Conservation (phyloP, 2,888 invertebrate genomes). For the Drosophila niveifrons region DNA sequence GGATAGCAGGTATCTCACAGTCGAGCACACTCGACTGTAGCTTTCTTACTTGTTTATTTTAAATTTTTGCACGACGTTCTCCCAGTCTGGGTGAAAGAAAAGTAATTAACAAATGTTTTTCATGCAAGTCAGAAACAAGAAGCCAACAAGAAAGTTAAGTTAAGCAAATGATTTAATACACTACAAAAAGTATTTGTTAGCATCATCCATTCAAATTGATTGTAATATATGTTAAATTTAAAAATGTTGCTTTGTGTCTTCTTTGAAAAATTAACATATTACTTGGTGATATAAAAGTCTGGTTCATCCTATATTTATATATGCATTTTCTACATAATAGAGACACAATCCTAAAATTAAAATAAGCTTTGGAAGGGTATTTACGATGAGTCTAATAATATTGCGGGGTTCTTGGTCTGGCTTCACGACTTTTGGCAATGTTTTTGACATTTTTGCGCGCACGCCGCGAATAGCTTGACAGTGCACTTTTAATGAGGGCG, state of each 20-base stretch:
- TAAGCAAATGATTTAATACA: neutral
- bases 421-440: constrained; percentile 37
- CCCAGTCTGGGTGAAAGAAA: constrained; percentile 37
- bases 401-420: neutral
- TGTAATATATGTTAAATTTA: neutral
- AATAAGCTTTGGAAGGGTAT: too few relatives aligned
- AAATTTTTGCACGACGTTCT: neutral
- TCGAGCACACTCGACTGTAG: too few relatives aligned
- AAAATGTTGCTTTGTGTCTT: too few relatives aligned
- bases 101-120: constrained; percentile 75
- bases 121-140: constrained; percentile 50
- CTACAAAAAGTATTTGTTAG: neutral
- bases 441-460: constrained; percentile 61
- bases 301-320: too few relatives aligned
- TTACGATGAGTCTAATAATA: too few relatives aligned
- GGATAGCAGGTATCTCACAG: too few relatives aligned
- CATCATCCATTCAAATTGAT: neutral
- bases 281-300: too few relatives aligned
- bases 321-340: too few relatives aligned
- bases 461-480: constrained; percentile 4
- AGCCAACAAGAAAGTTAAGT: constrained; percentile 13
- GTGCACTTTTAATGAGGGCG: constrained; percentile 73
- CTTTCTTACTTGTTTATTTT: neutral
- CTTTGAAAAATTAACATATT: too few relatives aligned
- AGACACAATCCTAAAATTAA: too few relatives aligned